Evolutionary conservation across 1,140 invertebrate genomes (phyloP).

Genomic region (Hyles euphorbiae): DNA sequence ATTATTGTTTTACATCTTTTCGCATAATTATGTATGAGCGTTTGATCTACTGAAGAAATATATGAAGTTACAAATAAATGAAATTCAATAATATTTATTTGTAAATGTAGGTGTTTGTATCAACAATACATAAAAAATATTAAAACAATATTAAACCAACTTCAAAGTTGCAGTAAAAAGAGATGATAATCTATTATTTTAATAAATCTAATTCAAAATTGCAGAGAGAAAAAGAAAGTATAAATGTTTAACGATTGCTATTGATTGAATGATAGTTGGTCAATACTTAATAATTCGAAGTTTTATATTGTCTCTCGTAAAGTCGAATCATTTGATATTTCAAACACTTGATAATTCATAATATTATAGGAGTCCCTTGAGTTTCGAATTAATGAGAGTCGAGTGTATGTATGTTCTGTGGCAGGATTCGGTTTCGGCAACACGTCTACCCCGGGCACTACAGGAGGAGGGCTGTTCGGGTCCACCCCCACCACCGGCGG

Average conservation of each 20-base stretch:
- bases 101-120: not conserved
- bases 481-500: constrained; percentile 65
- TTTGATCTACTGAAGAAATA: not conserved
- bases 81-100: not conserved
- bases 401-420: not conserved
- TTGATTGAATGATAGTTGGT: no score
- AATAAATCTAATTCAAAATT: no score
- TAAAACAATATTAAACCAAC: not conserved
- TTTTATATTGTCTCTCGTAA: no score
- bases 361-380: no score
- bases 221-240: no score
- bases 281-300: no score
- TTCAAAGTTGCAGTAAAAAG: not conserved
- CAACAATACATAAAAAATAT: not conserved
- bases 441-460: constrained; percentile 44
- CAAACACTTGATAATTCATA: no score
- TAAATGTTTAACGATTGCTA: no score
- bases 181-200: not conserved
- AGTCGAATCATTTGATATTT: no score
- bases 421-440: constrained; percentile 56
- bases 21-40: not conserved
- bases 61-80: not conserved
- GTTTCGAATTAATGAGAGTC: no score
- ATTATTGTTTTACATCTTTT: not conserved
- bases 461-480: constrained; percentile 70